Evolutionary conservation across 2,797 vertebrate genomes (phyloP).

Genomic region (Decapterus maruadsi): DNA sequence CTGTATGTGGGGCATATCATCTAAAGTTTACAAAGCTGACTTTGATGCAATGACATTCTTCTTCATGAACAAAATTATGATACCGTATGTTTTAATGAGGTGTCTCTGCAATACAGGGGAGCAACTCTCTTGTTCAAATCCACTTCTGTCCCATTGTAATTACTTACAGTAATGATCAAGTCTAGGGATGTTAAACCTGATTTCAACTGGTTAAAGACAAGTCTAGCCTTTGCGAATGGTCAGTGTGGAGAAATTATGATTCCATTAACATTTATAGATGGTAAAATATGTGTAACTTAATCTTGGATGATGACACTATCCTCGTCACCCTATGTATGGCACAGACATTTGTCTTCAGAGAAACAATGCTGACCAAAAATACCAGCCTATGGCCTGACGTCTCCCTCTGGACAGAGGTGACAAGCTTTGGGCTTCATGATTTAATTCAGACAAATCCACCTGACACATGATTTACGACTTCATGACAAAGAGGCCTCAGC

Average conservation of each 20-base stretch:
- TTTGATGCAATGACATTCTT: conserved; percentile 22
- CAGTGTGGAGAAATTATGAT: conserved; percentile 7
- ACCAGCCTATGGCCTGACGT: conserved; percentile 29
- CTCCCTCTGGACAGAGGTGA: conserved; percentile 24
- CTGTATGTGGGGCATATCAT: neutral
- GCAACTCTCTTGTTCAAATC: neutral
- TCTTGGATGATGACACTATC: conserved; percentile 10
- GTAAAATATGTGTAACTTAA: conserved; percentile 30
- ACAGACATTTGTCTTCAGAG: conserved; percentile 28
- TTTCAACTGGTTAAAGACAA: conserved; percentile 1
- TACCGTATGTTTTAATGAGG: neutral
- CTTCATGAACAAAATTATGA: too few species aligned
- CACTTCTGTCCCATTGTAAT: neutral
- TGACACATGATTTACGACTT: neutral
- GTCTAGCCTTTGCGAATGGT: neutral
- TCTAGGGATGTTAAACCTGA: neutral
- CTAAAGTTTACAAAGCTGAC: conserved; percentile 18
- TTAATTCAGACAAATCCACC: conserved; percentile 47
- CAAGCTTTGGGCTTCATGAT: conserved; percentile 37
- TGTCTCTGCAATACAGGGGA: neutral
- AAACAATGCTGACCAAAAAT: conserved; percentile 40
- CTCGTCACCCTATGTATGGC: neutral
- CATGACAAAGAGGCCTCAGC: neutral
- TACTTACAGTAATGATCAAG: conserved; percentile 3
- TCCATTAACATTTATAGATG: neutral